Evolutionary conservation across 1,140 invertebrate species (phyloP).

Genomic region (Amphibalanus amphitrite): DNA sequence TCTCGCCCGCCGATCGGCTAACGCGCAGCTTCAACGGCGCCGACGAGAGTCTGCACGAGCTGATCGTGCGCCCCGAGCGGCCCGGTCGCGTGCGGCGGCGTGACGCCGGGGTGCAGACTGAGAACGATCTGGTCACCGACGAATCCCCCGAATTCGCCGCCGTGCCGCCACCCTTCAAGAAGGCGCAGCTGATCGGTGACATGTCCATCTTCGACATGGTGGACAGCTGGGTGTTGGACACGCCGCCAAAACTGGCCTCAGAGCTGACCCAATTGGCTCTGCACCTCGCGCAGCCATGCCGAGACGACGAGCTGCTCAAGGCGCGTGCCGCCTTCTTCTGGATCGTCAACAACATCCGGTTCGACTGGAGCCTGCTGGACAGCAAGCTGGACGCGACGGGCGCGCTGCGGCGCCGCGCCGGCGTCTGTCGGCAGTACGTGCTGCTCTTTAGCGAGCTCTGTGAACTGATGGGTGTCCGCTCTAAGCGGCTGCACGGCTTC

Average conservation of each 20-base stretch:
- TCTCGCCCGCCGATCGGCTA: too few species aligned
- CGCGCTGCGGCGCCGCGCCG: slow-evolving; percentile 20
- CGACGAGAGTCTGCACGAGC: too few species aligned
- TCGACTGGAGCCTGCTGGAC: slow-evolving; percentile 23
- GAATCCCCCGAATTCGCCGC: slow-evolving; percentile 24
- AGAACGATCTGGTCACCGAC: slow-evolving; percentile 6
- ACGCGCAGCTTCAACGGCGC: too few species aligned
- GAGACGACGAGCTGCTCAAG: slow-evolving; percentile 20
- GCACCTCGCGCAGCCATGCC: slow-evolving; percentile 10
- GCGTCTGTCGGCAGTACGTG: slow-evolving; percentile 25
- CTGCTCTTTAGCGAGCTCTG: slow-evolving; percentile 25
- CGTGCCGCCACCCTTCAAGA: slow-evolving; percentile 21
- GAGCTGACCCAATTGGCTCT: slow-evolving; percentile 13
- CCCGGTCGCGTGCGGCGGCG: too few species aligned
- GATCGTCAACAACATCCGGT: slow-evolving; percentile 24
- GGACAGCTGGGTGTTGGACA: not conserved
- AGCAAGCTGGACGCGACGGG: slow-evolving; percentile 19
- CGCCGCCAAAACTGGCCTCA: not conserved
- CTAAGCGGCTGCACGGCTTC: slow-evolving; percentile 25
- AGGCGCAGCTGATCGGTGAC: slow-evolving; percentile 20
- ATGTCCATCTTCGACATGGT: not conserved
- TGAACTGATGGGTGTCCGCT: slow-evolving; percentile 21
- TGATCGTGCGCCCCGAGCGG: too few species aligned
- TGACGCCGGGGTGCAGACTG: too few species aligned
- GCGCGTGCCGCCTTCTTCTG: slow-evolving; percentile 23